phyloP scores from a whole-genome alignment of 35 echinoderm and acorn worm genomes.

The Hemicentrotus pulcherrimus region DNA sequence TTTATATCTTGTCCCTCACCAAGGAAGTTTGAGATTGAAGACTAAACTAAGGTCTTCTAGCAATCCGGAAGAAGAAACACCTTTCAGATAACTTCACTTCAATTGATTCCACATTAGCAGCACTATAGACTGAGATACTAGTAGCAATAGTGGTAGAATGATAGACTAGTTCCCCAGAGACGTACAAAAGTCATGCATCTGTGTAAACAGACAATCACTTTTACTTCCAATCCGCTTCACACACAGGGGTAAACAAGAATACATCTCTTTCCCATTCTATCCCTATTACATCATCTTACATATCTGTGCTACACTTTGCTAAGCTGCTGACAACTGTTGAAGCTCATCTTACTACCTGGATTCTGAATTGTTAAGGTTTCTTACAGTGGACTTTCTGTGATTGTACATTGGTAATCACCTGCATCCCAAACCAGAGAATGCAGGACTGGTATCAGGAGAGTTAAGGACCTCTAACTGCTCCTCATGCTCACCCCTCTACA shows the following conservation, averaged over 20 bases:
- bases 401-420: neutral
- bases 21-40: no score
- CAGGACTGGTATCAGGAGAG: neutral
- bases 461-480: neutral
- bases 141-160: neutral
- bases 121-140: no score
- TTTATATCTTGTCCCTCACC: no score
- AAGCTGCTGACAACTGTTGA: conserved; percentile 1
- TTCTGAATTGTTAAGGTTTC: neutral
- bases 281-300: neutral
- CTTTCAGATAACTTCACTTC: no score
- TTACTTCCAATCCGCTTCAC: neutral
- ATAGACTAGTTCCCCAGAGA: neutral
- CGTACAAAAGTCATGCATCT: neutral
- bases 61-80: no score
- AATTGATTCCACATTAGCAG: no score
- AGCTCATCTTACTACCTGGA: neutral
- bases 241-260: neutral
- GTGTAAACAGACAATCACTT: conserved; percentile 12
- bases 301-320: neutral
- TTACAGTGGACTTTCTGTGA: neutral
- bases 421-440: neutral
- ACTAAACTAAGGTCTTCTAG: no score
- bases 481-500: neutral
- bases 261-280: neutral